Conservation (phyloP, 2,888 invertebrate genomes). For the Syrphus vitripennis region DNA sequence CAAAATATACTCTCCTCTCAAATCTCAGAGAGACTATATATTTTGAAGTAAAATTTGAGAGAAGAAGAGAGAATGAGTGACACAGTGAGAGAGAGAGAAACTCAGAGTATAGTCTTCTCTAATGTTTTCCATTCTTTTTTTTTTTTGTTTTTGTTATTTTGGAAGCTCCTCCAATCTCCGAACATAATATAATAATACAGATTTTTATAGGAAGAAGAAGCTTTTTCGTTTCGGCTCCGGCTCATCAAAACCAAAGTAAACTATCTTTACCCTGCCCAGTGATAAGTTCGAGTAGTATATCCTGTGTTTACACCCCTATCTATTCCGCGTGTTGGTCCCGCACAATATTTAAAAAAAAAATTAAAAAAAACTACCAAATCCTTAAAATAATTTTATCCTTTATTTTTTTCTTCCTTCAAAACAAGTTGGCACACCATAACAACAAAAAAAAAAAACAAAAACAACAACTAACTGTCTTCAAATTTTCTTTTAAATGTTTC, state of each 20-base stretch:
- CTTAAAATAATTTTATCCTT: background rate
- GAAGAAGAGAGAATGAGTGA: background rate
- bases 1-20: background rate
- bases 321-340: conserved; percentile 70
- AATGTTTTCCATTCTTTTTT: background rate
- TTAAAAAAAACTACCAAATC: background rate
- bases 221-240: conserved; percentile 50
- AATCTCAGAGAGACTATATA: background rate
- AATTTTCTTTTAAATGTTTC: background rate
- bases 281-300: conserved; percentile 71
- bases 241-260: conserved; percentile 66
- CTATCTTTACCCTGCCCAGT: conserved; percentile 69
- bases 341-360: conserved; percentile 31
- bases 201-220: conserved; percentile 68
- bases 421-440: background rate
- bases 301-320: conserved; percentile 72
- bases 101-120: background rate
- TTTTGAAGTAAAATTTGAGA: background rate
- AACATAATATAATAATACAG: conserved; percentile 65
- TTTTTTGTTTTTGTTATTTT: background rate
- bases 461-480: background rate
- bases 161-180: conserved; percentile 55
- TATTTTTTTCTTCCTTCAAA: background rate
- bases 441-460: background rate
- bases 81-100: background rate